A percentile compares a stretch with the other conserved stretches of the same genome.
These are phyloP conservation scores for Actinostola sp. DNA, from an alignment of 92 coral and sea anemone genomes.

Conservation along the genomic window DNA sequence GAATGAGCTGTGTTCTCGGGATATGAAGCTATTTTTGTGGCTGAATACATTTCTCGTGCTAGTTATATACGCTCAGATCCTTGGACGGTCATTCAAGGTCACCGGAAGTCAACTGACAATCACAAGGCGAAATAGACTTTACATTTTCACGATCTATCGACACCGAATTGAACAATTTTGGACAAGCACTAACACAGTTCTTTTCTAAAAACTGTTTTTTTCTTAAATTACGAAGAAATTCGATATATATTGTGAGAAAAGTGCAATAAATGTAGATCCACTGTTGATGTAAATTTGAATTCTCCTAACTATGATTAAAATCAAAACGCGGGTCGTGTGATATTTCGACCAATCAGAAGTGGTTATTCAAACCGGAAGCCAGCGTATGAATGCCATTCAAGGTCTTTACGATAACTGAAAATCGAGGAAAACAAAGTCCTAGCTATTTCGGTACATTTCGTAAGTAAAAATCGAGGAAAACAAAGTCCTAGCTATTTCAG, in stretches of 20 bases:
- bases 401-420: neutral
- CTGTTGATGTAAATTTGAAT: neutral
- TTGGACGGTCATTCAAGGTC: conserved; percentile 19
- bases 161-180: neutral
- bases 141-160: neutral
- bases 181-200: too few relatives aligned
- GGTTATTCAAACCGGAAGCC: neutral
- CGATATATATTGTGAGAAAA: neutral
- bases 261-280: neutral
- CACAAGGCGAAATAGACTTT: neutral
- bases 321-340: conserved; percentile 1
- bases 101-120: conserved; percentile 16
- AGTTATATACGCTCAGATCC: neutral
- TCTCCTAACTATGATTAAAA: neutral
- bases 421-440: too few relatives aligned
- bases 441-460: too few relatives aligned
- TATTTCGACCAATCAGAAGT: conserved; percentile 23
- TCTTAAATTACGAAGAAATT: neutral
- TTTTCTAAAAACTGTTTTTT: too few relatives aligned
- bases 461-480: too few relatives aligned
- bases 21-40: neutral
- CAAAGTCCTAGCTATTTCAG: too few relatives aligned
- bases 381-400: conserved; percentile 5
- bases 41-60: neutral
- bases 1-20: too few relatives aligned